A percentile compares a stretch with the other conserved stretches of the same genome.
These are phyloP conservation scores for Trichonephila clavipes DNA, from an alignment of 1,140 invertebrate genomes.

Conservation along the genomic window DNA sequence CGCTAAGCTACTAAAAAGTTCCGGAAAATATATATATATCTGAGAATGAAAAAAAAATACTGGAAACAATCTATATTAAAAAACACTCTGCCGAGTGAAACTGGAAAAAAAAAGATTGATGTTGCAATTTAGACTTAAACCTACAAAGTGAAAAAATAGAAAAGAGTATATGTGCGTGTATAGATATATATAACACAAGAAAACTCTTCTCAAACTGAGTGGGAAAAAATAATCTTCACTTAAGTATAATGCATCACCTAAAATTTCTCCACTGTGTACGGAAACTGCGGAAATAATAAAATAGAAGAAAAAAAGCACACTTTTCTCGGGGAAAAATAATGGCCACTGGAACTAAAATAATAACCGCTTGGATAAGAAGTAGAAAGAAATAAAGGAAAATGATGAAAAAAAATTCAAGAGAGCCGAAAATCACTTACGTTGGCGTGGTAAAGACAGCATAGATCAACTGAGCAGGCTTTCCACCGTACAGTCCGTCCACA, in stretches of 20 bases:
- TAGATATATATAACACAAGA: conserved; percentile 23
- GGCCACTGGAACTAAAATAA: conserved; percentile 74
- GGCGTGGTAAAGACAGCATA: conserved; percentile 98
- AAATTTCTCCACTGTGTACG: conserved; percentile 53
- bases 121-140: conserved; percentile 74
- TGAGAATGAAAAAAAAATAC: not conserved
- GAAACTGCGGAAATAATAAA: conserved; percentile 18
- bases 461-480: conserved; percentile 88
- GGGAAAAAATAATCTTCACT: conserved; percentile 70
- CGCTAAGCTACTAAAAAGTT: conserved; percentile 64
- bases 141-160: conserved; percentile 44
- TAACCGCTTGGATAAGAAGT: conserved; percentile 59
- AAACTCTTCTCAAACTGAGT: conserved; percentile 56
- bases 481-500: conserved; percentile 87
- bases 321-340: conserved; percentile 62
- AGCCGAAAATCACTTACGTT: conserved; percentile 77
- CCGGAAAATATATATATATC: not conserved
- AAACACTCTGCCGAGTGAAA: conserved; percentile 43
- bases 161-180: not conserved
- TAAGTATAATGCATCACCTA: conserved; percentile 76
- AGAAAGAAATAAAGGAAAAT: not conserved
- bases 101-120: conserved; percentile 72
- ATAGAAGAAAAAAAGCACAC: conserved; percentile 17
- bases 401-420: conserved; percentile 40
- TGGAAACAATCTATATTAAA: conserved; percentile 39